Conservation (phyloP, 2,113 vertebrate genomes). For the Limanda limanda region DNA sequence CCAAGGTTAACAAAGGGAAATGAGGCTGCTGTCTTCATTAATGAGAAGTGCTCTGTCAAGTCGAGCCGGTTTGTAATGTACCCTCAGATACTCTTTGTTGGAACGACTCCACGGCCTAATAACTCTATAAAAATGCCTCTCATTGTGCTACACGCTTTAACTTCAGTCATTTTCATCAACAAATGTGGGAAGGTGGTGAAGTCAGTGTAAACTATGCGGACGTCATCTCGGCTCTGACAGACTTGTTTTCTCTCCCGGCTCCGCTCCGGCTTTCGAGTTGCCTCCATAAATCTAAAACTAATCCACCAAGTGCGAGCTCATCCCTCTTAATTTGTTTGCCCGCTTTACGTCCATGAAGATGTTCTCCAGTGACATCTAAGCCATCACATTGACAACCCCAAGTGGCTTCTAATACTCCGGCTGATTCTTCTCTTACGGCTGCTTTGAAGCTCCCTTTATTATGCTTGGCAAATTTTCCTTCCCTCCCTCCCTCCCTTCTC, state of each 20-base stretch:
- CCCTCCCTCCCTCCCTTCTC: neutral
- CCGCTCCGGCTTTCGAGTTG: slow-evolving; percentile 36
- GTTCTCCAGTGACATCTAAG: slow-evolving; percentile 79
- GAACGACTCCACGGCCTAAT: slow-evolving; percentile 3
- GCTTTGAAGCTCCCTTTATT: slow-evolving; percentile 70
- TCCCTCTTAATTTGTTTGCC: slow-evolving; percentile 80
- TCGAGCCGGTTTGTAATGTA: slow-evolving; percentile 63
- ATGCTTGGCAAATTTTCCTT: slow-evolving; percentile 50
- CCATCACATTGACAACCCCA: slow-evolving; percentile 72
- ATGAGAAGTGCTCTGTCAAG: slow-evolving; percentile 56
- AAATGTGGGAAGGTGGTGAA: slow-evolving; percentile 26
- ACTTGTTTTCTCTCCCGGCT: slow-evolving; percentile 39
- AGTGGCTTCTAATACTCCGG: slow-evolving; percentile 73
- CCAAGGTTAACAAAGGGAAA: slow-evolving; percentile 67
- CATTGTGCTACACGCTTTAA: neutral
- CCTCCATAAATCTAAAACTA: slow-evolving; percentile 72
- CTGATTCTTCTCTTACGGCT: slow-evolving; percentile 61
- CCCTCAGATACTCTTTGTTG: slow-evolving; percentile 6
- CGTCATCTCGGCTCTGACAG: slow-evolving; percentile 40
- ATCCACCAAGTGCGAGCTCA: slow-evolving; percentile 78
- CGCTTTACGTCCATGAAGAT: slow-evolving; percentile 66
- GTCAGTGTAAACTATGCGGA: slow-evolving; percentile 8
- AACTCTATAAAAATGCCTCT: neutral
- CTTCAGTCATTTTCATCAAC: neutral
- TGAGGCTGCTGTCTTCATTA: slow-evolving; percentile 63